Base-by-base conservation (phyloP, 2,113 vertebrate genomes). In the Lepisosteus oculatus region DNA sequence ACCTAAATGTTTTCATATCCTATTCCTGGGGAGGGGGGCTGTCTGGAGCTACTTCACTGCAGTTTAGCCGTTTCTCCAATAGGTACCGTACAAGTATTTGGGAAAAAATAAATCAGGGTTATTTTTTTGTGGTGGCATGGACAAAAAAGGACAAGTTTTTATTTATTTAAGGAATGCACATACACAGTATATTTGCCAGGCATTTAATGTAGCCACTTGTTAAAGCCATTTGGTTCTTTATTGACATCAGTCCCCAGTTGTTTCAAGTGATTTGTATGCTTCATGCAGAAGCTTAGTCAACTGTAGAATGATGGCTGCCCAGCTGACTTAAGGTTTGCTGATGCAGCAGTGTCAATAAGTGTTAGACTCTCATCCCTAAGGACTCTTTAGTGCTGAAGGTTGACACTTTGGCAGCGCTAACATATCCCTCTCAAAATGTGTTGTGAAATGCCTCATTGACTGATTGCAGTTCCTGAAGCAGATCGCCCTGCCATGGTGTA, bases 381-480 rank as follows among this genome's bases (percentile, higher is more conserved):
- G 45, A 71, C 47, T 29, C 61, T 61, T 64, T 47, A 64, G 51
- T 42, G 42, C 51, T 56, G 47, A 54, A 65, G 70, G 70, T 62
- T 72, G 70, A 72, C 70, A 72, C 29, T 42, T 72, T 72, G 70
- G 61, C 70, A 71, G 62, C 61, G 8, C 15, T 71, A 62, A 55
- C 70, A 42, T 54, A 45, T 65, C 70, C 61, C 47, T 64, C 54
- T 72, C 15, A 72, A 62, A 41, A 63, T 55, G 62, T 45, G 43
- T 43, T 64, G 61, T 72, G 70, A 51, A 55, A 55, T n/a, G 70
- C 61, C 51, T 71, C 70, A 41, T 29, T 71, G 61, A 72, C 70
- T 62, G 29, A 55, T 7, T 17, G 41, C 61, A 55, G 61, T 15
- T 41, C 42, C 13, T 15, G 70, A 72, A 43, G 51, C 55, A 51